Evolutionary conservation across 2,113 vertebrate species (phyloP).

Genomic region (Lipotes vexillifer): DNA sequence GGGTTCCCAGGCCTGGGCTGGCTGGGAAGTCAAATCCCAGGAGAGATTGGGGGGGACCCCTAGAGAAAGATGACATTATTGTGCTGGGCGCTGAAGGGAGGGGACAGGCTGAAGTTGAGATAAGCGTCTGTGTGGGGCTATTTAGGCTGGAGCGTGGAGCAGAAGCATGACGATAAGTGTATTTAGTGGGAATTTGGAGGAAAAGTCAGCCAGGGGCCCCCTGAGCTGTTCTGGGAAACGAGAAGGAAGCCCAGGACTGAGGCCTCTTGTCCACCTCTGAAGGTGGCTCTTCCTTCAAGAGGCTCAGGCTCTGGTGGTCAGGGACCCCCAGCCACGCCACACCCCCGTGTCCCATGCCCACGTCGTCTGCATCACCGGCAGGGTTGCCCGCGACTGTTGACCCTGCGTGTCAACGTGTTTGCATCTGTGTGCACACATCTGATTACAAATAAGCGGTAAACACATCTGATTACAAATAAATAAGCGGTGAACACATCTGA

Average conservation of each 20-base stretch:
- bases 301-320: not conserved
- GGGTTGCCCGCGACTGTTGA: fast-evolving
- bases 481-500: fast-evolving
- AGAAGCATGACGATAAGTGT: not conserved
- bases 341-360: not conserved
- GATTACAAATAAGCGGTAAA: too few relatives aligned
- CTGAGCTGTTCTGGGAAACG: not conserved
- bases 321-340: not conserved
- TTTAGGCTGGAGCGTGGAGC: not conserved
- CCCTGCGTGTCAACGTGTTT: not conserved
- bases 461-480: too few relatives aligned
- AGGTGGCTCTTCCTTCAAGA: not conserved
- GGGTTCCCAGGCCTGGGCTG: not conserved
- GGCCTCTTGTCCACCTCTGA: not conserved
- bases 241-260: not conserved
- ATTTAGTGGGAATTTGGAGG: slow-evolving; percentile 29
- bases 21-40: not conserved
- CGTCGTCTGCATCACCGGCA: not conserved
- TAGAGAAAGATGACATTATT: not conserved
- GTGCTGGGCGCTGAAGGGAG: not conserved
- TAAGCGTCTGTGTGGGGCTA: not conserved
- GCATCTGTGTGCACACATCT: fast-evolving
- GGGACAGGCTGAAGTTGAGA: not conserved
- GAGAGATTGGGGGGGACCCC: not conserved
- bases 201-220: not conserved